Evolutionary conservation across 2,113 vertebrate genomes (phyloP).

Genomic region (Peromyscus leucopus): DNA sequence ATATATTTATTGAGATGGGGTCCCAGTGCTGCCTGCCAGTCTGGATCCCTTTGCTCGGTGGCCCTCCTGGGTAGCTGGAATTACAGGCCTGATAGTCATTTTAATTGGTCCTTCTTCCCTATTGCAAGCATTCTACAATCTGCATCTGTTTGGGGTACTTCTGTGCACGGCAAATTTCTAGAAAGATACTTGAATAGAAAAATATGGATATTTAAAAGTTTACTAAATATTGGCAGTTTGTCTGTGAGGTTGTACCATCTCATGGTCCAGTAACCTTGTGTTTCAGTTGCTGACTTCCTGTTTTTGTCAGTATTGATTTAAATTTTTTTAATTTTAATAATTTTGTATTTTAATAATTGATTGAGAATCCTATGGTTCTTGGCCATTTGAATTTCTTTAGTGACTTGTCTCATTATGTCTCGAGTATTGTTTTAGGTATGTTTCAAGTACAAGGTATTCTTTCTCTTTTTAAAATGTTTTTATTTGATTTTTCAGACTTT

Average conservation of each 20-base stretch:
- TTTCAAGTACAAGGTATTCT: conserved; percentile 12
- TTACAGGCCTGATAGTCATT: neutral
- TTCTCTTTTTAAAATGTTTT: neutral
- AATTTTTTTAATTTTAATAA: neutral
- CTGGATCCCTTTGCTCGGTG: neutral
- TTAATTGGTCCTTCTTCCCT: neutral
- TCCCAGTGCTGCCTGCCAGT: neutral
- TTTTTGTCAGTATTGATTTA: neutral
- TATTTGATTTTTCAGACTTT: neutral
- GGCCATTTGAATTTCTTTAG: conserved; percentile 33
- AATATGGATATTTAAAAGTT: conserved; percentile 18
- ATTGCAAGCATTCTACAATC: neutral
- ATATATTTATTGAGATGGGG: neutral
- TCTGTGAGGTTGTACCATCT: neutral
- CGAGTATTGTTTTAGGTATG: neutral
- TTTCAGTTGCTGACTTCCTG: neutral
- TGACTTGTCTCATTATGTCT: neutral
- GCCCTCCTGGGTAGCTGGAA: neutral
- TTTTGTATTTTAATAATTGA: conserved; percentile 35
- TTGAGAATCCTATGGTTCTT: conserved; percentile 32
- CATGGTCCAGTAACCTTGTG: neutral
- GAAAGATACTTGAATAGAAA: conserved; percentile 33
- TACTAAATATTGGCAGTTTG: neutral
- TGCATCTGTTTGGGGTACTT: neutral
- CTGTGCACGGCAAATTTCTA: neutral